phyloP scores from a whole-genome alignment of 2,113 vertebrate species.

The Nansenia antarctica region DNA sequence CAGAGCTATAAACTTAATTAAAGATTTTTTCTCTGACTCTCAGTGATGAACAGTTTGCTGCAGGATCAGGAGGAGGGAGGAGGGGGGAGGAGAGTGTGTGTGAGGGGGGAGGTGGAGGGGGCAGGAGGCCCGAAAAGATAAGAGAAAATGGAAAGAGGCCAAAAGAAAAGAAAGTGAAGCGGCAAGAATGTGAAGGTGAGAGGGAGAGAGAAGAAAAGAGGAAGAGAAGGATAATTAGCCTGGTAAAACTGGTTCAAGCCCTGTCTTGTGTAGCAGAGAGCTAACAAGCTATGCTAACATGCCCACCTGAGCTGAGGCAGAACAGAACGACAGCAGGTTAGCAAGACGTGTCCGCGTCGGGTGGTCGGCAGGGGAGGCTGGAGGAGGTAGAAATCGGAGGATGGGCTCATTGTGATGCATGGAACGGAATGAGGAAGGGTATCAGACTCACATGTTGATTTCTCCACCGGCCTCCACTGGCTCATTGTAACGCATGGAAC shows the following conservation, averaged over 20 bases:
- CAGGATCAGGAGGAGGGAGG: conserved; percentile 24
- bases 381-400: too few relatives aligned
- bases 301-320: too few relatives aligned
- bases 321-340: too few relatives aligned
- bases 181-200: neutral
- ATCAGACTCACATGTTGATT: too few relatives aligned
- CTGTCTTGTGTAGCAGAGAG: neutral
- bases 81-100: conserved; percentile 10
- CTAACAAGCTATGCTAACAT: neutral
- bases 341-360: too few relatives aligned
- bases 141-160: conserved; percentile 17
- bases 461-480: too few relatives aligned
- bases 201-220: neutral
- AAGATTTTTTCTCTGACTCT: conserved; percentile 45
- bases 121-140: conserved; percentile 40
- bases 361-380: too few relatives aligned
- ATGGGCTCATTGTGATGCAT: too few relatives aligned
- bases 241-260: neutral
- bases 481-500: too few relatives aligned
- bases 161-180: conserved; percentile 2
- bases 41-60: conserved; percentile 24
- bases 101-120: conserved; percentile 26
- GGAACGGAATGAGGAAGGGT: too few relatives aligned
- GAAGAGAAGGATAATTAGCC: neutral
- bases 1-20: conserved; percentile 68